A percentile compares a stretch with the other conserved stretches of the same genome.
phyloP scores from a whole-genome alignment of 2,888 invertebrate species.

The Arctia plantaginis region DNA sequence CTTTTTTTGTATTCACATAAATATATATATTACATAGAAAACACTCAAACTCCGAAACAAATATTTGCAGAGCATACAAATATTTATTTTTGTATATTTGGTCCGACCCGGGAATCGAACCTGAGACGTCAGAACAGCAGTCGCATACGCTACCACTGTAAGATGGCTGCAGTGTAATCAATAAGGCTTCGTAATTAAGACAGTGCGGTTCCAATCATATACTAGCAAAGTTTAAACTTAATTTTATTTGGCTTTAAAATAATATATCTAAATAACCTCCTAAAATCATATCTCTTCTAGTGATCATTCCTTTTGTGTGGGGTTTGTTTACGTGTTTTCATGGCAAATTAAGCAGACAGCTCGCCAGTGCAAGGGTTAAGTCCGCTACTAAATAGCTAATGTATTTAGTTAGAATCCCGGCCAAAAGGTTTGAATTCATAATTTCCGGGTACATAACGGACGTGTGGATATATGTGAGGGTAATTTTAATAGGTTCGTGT shows the following conservation, averaged over 20 bases:
- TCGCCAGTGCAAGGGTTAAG: constrained; percentile 59
- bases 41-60: too few relatives aligned
- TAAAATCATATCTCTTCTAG: constrained; percentile 35
- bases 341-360: constrained; percentile 75
- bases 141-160: too few relatives aligned
- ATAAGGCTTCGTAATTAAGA: not conserved
- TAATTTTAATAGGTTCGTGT: constrained; percentile 42
- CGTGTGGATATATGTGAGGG: constrained; percentile 44
- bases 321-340: constrained; percentile 72
- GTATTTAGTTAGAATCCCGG: constrained; percentile 68
- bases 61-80: too few relatives aligned
- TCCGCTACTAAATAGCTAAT: constrained; percentile 74
- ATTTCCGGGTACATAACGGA: constrained; percentile 54
- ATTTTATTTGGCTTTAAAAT: not conserved
- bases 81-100: too few relatives aligned
- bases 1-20: too few relatives aligned
- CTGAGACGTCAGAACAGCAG: too few relatives aligned
- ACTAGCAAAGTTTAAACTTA: not conserved
- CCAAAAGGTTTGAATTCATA: constrained; percentile 70
- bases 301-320: constrained; percentile 26
- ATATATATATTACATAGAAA: too few relatives aligned
- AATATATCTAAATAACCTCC: not conserved
- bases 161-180: too few relatives aligned
- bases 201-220: not conserved
- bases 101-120: too few relatives aligned